A percentile compares a stretch with the other conserved stretches of the same genome.
Conservation (phyloP, 2,113 vertebrate genomes). For the Chelonoidis abingdonii region DNA sequence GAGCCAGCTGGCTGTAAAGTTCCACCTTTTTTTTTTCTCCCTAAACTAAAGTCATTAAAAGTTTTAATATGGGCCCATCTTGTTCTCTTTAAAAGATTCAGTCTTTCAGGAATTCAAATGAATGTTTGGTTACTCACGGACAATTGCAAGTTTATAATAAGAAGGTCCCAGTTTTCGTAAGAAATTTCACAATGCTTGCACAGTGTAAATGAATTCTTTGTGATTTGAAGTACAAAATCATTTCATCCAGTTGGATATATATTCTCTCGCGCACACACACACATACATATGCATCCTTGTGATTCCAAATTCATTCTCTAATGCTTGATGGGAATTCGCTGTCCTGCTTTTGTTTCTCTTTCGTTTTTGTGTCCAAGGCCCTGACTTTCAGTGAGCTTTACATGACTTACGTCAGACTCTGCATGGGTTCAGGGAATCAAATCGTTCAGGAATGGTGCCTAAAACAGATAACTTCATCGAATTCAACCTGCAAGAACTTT, state of each 20-base stretch:
- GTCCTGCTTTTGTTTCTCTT: slow-evolving; percentile 23
- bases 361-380: neutral
- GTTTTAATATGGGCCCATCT: slow-evolving; percentile 86
- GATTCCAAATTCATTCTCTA: neutral
- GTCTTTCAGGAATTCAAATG: slow-evolving; percentile 76
- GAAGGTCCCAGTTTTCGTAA: slow-evolving; percentile 56
- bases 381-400: slow-evolving; percentile 52
- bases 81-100: slow-evolving; percentile 80
- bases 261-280: neutral
- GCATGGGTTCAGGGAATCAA: slow-evolving; percentile 35
- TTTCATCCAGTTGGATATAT: neutral
- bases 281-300: neutral
- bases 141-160: slow-evolving; percentile 68
- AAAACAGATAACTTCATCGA: slow-evolving; percentile 50
- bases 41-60: slow-evolving; percentile 86
- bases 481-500: slow-evolving; percentile 52
- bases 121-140: slow-evolving; percentile 63
- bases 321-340: neutral
- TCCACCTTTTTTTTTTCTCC: slow-evolving; percentile 78
- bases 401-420: slow-evolving; percentile 50
- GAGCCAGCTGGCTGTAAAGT: slow-evolving; percentile 94
- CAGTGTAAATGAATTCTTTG: slow-evolving; percentile 47
- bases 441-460: slow-evolving; percentile 58
- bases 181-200: slow-evolving; percentile 32
- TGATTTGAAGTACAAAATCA: neutral